Percentiles rank a stretch among this genome's conserved stretches.
Conservation (phyloP, 2,888 invertebrate species). For the Hypomecis punctinalis region DNA sequence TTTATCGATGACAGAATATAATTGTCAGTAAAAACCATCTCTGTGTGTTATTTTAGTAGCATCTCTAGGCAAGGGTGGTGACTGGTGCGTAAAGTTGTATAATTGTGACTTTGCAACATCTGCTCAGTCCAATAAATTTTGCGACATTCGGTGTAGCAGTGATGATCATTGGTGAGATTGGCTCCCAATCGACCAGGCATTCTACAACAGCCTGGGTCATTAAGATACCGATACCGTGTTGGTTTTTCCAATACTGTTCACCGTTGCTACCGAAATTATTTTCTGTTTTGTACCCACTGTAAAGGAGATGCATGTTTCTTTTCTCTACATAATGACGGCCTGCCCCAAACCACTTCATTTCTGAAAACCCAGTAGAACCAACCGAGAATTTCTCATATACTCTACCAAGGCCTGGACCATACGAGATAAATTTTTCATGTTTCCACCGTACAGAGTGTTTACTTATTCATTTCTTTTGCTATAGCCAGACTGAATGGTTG, state of each 20-base stretch:
- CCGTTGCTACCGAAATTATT: no score
- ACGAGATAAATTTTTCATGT: no score
- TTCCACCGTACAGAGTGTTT: no score
- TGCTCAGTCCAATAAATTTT: no score
- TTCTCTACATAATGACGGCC: background rate
- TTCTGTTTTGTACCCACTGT: no score
- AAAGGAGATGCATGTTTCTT: no score
- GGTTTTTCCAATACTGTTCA: background rate
- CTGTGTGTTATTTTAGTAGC: background rate
- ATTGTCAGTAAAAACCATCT: background rate
- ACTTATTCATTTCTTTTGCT: no score
- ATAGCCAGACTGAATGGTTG: no score
- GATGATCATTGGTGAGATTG: background rate
- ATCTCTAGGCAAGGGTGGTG: background rate
- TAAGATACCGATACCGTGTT: background rate
- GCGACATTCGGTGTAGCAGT: background rate
- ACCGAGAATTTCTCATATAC: no score
- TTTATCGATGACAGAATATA: background rate
- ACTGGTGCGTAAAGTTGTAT: slow-evolving; percentile 3
- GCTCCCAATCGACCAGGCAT: background rate
- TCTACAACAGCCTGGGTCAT: background rate
- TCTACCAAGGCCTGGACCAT: no score
- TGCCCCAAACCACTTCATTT: background rate
- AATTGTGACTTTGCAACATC: background rate
- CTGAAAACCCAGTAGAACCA: no score